These are phyloP conservation scores for Heliothis virescens DNA, from an alignment of 1,140 invertebrate genomes.

Conservation along the genomic window DNA sequence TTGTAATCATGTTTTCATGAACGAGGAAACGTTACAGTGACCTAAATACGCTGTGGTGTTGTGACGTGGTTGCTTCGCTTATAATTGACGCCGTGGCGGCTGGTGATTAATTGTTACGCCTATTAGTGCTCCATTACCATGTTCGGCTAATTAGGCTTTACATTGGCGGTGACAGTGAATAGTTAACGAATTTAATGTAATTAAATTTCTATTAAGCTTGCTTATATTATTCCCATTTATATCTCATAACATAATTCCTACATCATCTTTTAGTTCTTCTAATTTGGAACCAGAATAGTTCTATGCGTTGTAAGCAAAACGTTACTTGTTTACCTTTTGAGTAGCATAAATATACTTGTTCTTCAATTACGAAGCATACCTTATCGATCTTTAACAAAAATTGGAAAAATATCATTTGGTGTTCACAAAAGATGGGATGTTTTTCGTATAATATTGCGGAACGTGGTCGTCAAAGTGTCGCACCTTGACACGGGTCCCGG, in stretches of 20 bases:
- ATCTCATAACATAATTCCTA: too few species aligned
- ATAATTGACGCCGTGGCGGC: conserved; percentile 23
- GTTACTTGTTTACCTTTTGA: too few species aligned
- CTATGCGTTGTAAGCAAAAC: too few species aligned
- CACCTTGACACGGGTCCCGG: conserved; percentile 38
- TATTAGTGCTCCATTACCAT: conserved; percentile 23
- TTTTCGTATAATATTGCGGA: conserved; percentile 19
- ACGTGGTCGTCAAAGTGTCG: conserved; percentile 36
- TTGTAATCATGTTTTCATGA: conserved; percentile 11
- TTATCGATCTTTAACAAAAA: neutral
- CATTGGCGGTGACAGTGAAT: conserved; percentile 4
- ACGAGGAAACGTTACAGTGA: conserved; percentile 11
- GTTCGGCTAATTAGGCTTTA: conserved; percentile 15
- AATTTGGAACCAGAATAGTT: too few species aligned
- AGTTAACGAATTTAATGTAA: neutral
- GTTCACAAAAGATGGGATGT: conserved; percentile 20
- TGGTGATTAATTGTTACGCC: conserved; percentile 39
- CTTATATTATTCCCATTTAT: too few species aligned
- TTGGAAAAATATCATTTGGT: conserved; percentile 11
- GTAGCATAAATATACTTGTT: neutral
- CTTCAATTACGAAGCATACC: neutral
- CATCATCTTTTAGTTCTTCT: too few species aligned
- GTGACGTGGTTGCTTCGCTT: conserved; percentile 18
- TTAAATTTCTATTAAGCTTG: too few species aligned
- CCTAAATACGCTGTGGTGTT: conserved; percentile 23